Conservation (phyloP, 2,888 invertebrate genomes). For the Chrysodeixis includens region DNA sequence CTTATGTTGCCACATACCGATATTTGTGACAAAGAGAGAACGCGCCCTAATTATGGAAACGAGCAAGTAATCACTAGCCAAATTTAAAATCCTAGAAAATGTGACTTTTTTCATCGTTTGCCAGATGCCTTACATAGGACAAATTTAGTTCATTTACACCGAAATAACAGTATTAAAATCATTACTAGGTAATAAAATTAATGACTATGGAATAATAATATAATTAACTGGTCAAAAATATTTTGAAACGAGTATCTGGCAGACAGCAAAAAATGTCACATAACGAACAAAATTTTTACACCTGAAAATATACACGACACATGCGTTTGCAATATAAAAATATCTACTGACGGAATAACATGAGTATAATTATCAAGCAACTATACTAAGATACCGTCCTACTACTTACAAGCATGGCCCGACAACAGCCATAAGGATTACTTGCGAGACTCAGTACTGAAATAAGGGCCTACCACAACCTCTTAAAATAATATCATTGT, state of each 20-base stretch:
- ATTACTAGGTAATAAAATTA: no score
- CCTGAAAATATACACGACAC: not conserved
- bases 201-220: no score
- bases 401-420: conserved; percentile 1
- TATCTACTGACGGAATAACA: conserved; percentile 4
- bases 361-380: conserved; percentile 3
- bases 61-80: conserved; percentile 15
- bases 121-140: conserved; percentile 9
- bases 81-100: not conserved
- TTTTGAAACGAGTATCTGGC: conserved; percentile 14
- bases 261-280: not conserved
- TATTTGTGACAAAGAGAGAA: conserved; percentile 57
- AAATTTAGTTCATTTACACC: no score
- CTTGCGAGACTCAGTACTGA: conserved; percentile 21
- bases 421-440: conserved; percentile 11
- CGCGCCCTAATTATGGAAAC: conserved; percentile 35
- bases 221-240: no score
- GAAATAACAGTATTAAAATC: no score
- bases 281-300: not conserved
- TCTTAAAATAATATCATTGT: not conserved
- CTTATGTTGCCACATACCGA: conserved; percentile 52
- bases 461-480: not conserved
- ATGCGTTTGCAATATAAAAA: not conserved
- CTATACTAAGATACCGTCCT: conserved; percentile 7
- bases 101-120: not conserved